Evolutionary conservation across 2,797 vertebrate species (phyloP).

Genomic region (Streptopelia turtur): DNA sequence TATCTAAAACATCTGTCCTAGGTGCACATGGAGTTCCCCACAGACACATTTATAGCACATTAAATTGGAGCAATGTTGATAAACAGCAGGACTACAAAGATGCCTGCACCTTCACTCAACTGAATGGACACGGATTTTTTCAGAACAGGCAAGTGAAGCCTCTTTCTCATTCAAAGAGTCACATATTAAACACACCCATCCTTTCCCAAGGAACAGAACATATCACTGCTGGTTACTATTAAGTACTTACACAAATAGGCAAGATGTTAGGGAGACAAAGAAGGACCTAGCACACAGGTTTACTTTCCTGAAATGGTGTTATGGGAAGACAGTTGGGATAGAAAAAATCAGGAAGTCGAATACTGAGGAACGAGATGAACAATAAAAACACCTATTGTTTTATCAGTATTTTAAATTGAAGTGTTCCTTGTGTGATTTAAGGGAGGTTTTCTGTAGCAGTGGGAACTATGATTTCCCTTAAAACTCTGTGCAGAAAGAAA

Average conservation of each 20-base stretch:
- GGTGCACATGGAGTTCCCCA: neutral
- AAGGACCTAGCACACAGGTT: neutral
- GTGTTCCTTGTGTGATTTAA: neutral
- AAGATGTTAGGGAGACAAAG: neutral
- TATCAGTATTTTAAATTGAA: neutral
- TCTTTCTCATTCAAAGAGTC: neutral
- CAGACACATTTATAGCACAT: neutral
- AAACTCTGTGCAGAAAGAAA: neutral
- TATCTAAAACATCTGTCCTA: neutral
- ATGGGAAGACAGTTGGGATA: neutral
- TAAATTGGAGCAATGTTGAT: neutral
- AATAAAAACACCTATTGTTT: neutral
- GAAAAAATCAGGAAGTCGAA: neutral
- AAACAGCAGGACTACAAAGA: neutral
- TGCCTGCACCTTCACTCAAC: neutral
- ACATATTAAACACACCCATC: neutral
- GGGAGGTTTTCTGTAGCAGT: neutral
- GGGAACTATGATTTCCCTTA: neutral
- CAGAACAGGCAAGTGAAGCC: neutral
- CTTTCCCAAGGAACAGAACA: neutral
- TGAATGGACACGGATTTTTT: neutral
- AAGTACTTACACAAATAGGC: neutral
- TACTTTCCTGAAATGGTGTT: neutral
- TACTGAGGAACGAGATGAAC: neutral
- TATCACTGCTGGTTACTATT: neutral